Evolutionary conservation across 2,113 vertebrate species (phyloP), one percentile per base, ranked within the genome.

Genomic region (Myotis brandtii): DNA sequence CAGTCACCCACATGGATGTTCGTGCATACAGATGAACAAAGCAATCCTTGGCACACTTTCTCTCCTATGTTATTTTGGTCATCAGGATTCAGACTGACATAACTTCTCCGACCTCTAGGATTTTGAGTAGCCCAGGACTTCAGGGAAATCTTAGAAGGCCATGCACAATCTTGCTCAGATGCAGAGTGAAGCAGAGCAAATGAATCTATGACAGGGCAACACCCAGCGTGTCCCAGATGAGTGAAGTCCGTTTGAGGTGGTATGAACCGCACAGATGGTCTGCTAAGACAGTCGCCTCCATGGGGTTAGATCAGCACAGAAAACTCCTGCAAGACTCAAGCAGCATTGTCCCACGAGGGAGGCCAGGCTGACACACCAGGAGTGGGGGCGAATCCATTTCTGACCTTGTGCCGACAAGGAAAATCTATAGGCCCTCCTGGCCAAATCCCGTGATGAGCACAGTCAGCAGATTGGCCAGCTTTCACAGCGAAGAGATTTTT

Each of bases 1-100:
- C 2, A 0, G 37, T 2, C 0, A 0, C 7, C 43, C n/a, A 14
- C 3, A 0, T 0, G 20, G 59, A 8, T 9, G 10, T 0, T 1
- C 0, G 1, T 4, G 2, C 13, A 3, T 11, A 0, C 30, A 8
- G 73, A 13, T 34, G 0, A 6, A 32, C 50, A 3, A 20, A 7
- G 50, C 8, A 8, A 9, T 1, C 9, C 10, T 3, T 23, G n/a
- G 23, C 25, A 3, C 0, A 2, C 6, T 20, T 69, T 37, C 9
- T 30, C 25, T 16, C 10, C 62, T 16, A 0, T 40, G 7, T 12
- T 34, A 3, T 16, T 30, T 12, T 4, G 14, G 43, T 12, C 75
- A 20, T 46, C 43, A 48, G 9, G 23, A 14, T 59, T 27, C 40
- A 4, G 23, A 30, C 34, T 11, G 30, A 25, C 23, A 4, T 12